Base-by-base conservation (phyloP, 2,888 invertebrate genomes). In the Diabrotica balteata region DNA sequence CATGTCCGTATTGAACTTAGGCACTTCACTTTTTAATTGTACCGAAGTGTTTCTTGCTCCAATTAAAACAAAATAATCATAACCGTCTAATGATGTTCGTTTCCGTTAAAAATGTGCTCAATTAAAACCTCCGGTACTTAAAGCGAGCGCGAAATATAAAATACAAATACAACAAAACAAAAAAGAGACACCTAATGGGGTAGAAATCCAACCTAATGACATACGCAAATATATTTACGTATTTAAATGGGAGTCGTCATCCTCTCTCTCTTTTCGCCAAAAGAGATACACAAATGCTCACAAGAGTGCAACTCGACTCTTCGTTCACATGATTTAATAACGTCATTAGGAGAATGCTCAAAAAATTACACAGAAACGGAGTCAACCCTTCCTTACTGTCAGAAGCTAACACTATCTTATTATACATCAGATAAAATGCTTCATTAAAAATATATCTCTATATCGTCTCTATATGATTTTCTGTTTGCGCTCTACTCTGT, bases 271-370 rank as follows among this genome's bases (percentile, higher is more conserved):
- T 63, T 59, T 44, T 50, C 59, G 57, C 44, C 22, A 50, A 46
- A 55, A 57, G 57, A 63, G 51, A 51, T 57, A 50, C 50, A 63
- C 50, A 55, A 50, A 63, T 46, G 49, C 47, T 55, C 32, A 53
- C 32, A 53, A 8, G 46, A 61, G 46, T 61, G 53, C 53, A 60
- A 43, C 51, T 63, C 63, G 49, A 61, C 53, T 67, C 67, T 52
- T 51, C 50, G 63, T 71, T 66, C 72, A 73, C 72, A 72, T 72
- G 73, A 73, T 72, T 73, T 73, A 73, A 73, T 73, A 72, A 73
- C 73, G 70, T 73, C 72, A 70, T 73, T 73, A 73, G 62, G 69
- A 61, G 68, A 62, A 51, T 32, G 50, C n/a, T 11, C 44, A 55
- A 55, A 55, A 55, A 55, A 55, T 55, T 7, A 17, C 11, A 44